phyloP scores from a whole-genome alignment of 2,888 invertebrate species.

The Crematogaster levior region DNA sequence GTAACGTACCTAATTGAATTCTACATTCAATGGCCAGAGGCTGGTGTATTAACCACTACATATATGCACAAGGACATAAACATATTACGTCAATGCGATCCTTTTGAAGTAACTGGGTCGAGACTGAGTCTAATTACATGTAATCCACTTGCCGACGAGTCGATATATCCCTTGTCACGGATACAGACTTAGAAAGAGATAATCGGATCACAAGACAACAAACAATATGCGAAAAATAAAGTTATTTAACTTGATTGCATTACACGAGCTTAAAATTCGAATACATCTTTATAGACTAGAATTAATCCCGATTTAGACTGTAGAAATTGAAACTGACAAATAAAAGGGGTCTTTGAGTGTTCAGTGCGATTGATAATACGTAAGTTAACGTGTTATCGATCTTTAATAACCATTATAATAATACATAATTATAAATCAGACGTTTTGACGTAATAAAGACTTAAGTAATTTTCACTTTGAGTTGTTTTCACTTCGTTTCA shows the following conservation, averaged over 20 bases:
- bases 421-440: no score
- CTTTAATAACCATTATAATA: no score
- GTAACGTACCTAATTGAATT: conserved; percentile 51
- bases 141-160: conserved; percentile 50
- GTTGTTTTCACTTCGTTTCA: no score
- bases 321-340: no score
- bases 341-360: no score
- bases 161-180: conserved; percentile 49
- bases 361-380: no score
- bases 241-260: neutral
- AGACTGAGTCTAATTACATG: conserved; percentile 62
- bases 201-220: neutral
- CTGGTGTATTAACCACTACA: neutral
- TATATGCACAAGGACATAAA: conserved; percentile 48
- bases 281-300: neutral
- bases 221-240: neutral
- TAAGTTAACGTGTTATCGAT: no score
- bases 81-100: conserved; percentile 62
- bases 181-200: neutral
- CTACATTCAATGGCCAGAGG: conserved; percentile 37
- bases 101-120: conserved; percentile 58
- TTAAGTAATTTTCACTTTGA: no score
- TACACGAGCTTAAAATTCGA: neutral
- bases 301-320: no score
- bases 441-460: no score